Conservation (phyloP, 2,888 invertebrate genomes). For the Sipha maydis region DNA sequence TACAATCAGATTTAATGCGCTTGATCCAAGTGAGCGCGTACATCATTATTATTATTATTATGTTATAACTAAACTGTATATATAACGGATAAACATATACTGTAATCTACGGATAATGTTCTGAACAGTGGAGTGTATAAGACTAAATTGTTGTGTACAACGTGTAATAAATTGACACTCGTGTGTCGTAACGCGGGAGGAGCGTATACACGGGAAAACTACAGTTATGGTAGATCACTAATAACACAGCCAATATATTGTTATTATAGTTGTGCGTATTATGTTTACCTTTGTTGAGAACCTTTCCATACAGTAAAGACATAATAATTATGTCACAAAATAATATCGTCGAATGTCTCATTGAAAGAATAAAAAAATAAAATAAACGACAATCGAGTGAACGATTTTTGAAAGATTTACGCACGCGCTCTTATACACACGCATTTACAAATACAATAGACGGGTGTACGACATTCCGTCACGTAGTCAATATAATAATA, state of each 20-base stretch:
- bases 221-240: no score
- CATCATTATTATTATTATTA: no score
- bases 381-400: not conserved
- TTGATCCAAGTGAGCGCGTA: not conserved
- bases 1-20: not conserved
- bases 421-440: not conserved
- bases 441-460: not conserved
- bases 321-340: not conserved
- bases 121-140: not conserved
- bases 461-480: not conserved
- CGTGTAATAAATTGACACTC: not conserved
- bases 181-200: not conserved
- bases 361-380: not conserved
- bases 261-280: no score
- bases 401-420: not conserved
- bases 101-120: no score
- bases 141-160: not conserved
- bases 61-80: no score
- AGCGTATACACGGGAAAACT: not conserved
- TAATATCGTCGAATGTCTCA: not conserved
- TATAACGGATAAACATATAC: no score
- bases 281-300: no score
- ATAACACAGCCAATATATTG: no score
- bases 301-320: not conserved
- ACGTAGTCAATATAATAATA: slow-evolving; percentile 55